Evolutionary conservation across 2,113 vertebrate species (phyloP).

Genomic region (Vidua chalybeata): DNA sequence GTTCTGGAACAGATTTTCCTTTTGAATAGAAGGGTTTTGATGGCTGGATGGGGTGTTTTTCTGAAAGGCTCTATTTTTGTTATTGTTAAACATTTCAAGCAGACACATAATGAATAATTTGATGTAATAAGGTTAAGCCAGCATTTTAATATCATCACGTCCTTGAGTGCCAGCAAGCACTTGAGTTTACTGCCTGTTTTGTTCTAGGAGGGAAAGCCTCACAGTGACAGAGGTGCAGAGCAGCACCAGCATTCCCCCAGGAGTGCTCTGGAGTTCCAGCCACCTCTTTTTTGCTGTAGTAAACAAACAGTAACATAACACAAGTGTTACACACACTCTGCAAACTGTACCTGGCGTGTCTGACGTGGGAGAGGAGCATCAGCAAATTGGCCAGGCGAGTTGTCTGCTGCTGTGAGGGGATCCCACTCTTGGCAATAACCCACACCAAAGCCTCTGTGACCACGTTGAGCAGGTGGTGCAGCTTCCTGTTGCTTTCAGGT

Average conservation of each 20-base stretch:
- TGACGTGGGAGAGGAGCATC: conserved; percentile 94
- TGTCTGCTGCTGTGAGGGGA: conserved; percentile 87
- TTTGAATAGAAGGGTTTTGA: not conserved
- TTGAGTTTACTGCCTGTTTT: not conserved
- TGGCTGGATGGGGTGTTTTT: not conserved
- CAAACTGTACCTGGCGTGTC: conserved; percentile 86
- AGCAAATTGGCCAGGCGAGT: conserved; percentile 88
- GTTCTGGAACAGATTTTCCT: not conserved
- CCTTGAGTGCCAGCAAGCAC: not conserved
- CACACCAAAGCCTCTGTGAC: conserved; percentile 93
- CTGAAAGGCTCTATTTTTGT: not conserved
- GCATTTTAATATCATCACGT: not conserved
- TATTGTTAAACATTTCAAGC: not conserved
- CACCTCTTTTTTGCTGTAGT: not conserved
- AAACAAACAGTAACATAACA: not conserved
- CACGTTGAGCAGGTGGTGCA: conserved; percentile 85
- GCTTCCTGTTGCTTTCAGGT: conserved; percentile 83
- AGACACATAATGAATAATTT: not conserved
- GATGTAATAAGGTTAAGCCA: not conserved
- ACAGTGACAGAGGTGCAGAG: not conserved
- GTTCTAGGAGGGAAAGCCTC: not conserved
- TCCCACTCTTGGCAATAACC: conserved; percentile 89
- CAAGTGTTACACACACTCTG: fast-evolving
- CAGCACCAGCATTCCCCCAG: not conserved
- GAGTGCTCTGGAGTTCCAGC: not conserved